These are phyloP conservation scores for Phyllostomus discolor DNA, from an alignment of 2,113 vertebrate species.

Conservation along the genomic window DNA sequence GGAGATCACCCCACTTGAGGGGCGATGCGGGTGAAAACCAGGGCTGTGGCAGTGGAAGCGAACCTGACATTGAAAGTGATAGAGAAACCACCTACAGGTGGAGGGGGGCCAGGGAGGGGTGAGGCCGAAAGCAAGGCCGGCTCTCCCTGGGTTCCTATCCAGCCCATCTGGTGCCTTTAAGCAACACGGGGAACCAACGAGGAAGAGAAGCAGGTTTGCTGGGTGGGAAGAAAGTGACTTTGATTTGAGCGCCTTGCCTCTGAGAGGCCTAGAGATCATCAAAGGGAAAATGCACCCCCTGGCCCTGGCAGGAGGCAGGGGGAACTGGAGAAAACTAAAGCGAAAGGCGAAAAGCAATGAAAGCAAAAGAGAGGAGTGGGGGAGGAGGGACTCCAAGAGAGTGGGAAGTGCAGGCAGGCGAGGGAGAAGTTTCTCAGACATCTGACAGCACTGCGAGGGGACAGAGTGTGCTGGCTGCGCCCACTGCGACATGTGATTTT, in stretches of 20 bases:
- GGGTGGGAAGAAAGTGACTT: not conserved
- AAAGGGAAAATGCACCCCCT: not conserved
- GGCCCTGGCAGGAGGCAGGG: not conserved
- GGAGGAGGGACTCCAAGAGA: not conserved
- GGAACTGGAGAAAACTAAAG: not conserved
- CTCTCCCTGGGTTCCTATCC: not conserved
- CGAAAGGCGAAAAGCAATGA: not conserved
- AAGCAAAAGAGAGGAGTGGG: not conserved
- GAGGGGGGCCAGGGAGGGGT: rapidly evolving
- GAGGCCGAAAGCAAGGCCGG: not conserved
- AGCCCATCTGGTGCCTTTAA: not conserved
- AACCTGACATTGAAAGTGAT: not conserved
- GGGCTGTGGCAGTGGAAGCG: not conserved
- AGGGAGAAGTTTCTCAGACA: not conserved
- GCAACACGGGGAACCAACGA: not conserved
- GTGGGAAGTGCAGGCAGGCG: not conserved
- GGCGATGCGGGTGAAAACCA: not conserved
- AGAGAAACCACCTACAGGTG: no score
- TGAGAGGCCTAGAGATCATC: not conserved
- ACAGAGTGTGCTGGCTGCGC: not conserved
- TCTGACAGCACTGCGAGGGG: not conserved
- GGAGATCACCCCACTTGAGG: not conserved
- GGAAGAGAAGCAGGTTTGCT: not conserved
- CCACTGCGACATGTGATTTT: not conserved
- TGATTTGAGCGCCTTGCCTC: not conserved